Percentiles rank a stretch among this genome's conserved stretches.
phyloP scores from a whole-genome alignment of 2,888 invertebrate species.

The Synergus gifuensis region DNA sequence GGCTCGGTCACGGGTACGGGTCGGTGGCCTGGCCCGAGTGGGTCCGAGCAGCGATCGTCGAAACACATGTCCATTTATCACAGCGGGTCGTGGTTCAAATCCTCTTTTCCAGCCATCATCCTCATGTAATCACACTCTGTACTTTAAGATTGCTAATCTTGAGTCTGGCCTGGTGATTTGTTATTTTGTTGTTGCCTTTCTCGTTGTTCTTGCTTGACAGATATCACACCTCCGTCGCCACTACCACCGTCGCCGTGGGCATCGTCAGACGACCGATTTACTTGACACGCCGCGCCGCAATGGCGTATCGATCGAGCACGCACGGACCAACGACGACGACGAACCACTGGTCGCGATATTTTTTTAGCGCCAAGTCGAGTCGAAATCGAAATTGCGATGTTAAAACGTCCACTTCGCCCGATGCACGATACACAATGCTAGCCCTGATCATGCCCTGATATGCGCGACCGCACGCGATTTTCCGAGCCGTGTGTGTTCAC shows the following conservation, averaged over 20 bases:
- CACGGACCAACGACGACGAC: constrained; percentile 56
- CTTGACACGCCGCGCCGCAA: constrained; percentile 71
- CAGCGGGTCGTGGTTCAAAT: constrained; percentile 46
- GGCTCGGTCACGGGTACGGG: constrained; percentile 64
- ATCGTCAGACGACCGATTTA: constrained; percentile 64
- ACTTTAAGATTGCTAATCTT: background rate
- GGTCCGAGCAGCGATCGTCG: constrained; percentile 58
- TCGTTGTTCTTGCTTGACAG: constrained; percentile 42
- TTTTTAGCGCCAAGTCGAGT: constrained; percentile 56
- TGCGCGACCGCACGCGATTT: constrained; percentile 53
- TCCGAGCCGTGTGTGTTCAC: constrained; percentile 9
- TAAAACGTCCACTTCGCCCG: constrained; percentile 62
- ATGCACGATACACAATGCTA: constrained; percentile 62
- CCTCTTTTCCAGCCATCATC: constrained; percentile 49
- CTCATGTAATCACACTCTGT: background rate
- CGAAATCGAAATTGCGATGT: constrained; percentile 52
- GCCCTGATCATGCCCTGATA: constrained; percentile 56
- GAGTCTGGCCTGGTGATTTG: background rate
- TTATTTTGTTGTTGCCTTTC: constrained; percentile 14
- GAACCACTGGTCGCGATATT: constrained; percentile 67
- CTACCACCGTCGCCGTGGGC: constrained; percentile 56
- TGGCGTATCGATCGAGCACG: constrained; percentile 75
- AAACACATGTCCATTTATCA: constrained; percentile 61
- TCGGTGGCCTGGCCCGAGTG: constrained; percentile 64
- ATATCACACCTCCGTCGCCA: constrained; percentile 49